phyloP scores from a whole-genome alignment of 1,140 invertebrate species.

The Pseudoatta argentina region DNA sequence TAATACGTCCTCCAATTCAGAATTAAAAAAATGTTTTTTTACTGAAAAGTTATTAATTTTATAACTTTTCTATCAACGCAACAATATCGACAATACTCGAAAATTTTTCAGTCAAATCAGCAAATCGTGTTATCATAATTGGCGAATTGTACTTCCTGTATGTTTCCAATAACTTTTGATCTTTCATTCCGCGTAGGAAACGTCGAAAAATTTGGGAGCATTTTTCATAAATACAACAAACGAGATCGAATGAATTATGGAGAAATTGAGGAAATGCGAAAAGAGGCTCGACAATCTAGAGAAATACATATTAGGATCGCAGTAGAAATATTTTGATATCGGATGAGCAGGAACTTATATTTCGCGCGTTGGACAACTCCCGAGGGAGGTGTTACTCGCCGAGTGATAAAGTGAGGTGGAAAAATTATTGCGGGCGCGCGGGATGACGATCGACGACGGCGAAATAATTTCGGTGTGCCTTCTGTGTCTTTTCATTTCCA shows the following conservation, averaged over 20 bases:
- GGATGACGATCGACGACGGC: conserved; percentile 55
- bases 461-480: conserved; percentile 67
- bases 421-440: conserved; percentile 42
- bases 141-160: neutral
- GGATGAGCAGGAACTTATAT: conserved; percentile 32
- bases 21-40: no score
- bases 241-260: conserved; percentile 40
- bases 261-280: conserved; percentile 19
- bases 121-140: conserved; percentile 13
- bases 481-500: conserved; percentile 71
- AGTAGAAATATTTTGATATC: conserved; percentile 55
- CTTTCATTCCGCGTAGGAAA: neutral
- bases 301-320: conserved; percentile 58
- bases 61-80: no score
- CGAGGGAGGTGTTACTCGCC: conserved; percentile 29
- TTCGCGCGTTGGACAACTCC: conserved; percentile 34
- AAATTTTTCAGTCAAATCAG: neutral
- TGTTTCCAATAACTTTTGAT: neutral
- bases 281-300: conserved; percentile 29
- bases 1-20: no score
- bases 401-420: conserved; percentile 46
- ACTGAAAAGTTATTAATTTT: no score
- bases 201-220: neutral
- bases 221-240: neutral
- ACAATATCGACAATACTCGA: neutral